A percentile compares a stretch with the other conserved stretches of the same genome.
phyloP scores from a whole-genome alignment of 2,113 vertebrate species.

The Varanus komodoensis region DNA sequence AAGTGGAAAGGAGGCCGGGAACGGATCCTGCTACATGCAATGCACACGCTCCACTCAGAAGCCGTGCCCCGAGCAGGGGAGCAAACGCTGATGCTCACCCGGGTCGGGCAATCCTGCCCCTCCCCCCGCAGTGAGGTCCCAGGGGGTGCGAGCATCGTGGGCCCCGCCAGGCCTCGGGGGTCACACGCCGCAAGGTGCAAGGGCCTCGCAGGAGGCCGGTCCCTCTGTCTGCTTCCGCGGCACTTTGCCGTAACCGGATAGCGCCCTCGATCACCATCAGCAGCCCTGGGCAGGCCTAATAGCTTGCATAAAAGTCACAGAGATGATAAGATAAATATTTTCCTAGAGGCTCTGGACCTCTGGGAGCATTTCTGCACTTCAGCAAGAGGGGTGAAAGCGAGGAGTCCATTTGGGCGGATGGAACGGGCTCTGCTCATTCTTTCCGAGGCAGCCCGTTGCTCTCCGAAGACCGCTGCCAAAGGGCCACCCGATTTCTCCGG shows the following conservation, averaged over 20 bases:
- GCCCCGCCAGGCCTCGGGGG: conserved; percentile 59
- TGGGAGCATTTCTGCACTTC: rapidly evolving
- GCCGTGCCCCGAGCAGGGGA: no score
- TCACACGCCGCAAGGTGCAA: background rate
- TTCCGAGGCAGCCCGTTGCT: background rate
- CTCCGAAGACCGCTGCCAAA: background rate
- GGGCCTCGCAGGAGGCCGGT: conserved; percentile 45
- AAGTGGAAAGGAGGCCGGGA: background rate
- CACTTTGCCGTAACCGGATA: conserved; percentile 16
- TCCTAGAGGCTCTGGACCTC: background rate
- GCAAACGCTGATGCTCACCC: background rate
- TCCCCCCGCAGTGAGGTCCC: no score
- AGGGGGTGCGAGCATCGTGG: conserved; percentile 17
- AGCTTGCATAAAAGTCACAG: conserved; percentile 44
- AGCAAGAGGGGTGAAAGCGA: background rate
- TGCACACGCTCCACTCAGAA: background rate
- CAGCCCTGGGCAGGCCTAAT: conserved; percentile 16
- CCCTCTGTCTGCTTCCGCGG: conserved; percentile 32
- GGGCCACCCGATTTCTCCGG: background rate
- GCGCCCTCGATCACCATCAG: conserved; percentile 24
- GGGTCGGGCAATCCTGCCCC: background rate
- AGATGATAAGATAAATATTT: conserved; percentile 1
- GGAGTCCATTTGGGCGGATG: background rate
- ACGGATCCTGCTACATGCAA: background rate
- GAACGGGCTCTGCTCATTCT: background rate